Conservation (phyloP, 2,113 vertebrate species). For the Sitta europaea region DNA sequence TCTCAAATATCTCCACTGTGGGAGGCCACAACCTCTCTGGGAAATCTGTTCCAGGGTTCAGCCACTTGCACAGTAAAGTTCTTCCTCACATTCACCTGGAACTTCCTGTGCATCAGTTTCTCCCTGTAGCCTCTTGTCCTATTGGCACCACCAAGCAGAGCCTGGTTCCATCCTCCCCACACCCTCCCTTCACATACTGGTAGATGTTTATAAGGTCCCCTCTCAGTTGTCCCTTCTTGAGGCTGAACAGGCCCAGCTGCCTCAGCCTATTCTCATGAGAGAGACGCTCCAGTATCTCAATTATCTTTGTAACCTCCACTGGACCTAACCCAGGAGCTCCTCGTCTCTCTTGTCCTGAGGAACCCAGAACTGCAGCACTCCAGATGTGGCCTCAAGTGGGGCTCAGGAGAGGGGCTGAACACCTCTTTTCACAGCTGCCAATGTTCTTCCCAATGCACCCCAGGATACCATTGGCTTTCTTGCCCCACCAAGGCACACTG, state of each 20-base stretch:
- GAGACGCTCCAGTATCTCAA: not conserved
- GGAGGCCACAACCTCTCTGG: not conserved
- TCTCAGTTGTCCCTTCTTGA: not conserved
- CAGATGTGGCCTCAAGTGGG: not conserved
- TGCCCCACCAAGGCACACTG: not conserved
- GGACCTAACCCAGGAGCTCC: not conserved
- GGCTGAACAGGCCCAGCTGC: not conserved
- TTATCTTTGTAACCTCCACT: not conserved
- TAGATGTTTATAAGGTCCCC: accelerated
- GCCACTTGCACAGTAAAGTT: accelerated
- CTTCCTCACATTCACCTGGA: accelerated
- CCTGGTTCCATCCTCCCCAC: not conserved
- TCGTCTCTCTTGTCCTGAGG: not conserved
- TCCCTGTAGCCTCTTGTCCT: not conserved
- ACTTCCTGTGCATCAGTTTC: not conserved
- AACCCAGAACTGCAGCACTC: not conserved
- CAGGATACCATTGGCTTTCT: not conserved
- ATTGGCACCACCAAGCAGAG: not conserved
- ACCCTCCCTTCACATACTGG: not conserved
- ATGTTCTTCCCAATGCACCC: not conserved
- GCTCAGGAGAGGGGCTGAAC: not conserved
- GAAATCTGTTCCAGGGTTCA: not conserved
- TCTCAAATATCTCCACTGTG: not conserved
- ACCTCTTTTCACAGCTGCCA: accelerated
- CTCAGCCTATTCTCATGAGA: not conserved